Evolutionary conservation across 64 coral and sea anemone species (phyloP), one percentile per base, ranked within the genome.

Genomic region (Stichodactyla mertensii): DNA sequence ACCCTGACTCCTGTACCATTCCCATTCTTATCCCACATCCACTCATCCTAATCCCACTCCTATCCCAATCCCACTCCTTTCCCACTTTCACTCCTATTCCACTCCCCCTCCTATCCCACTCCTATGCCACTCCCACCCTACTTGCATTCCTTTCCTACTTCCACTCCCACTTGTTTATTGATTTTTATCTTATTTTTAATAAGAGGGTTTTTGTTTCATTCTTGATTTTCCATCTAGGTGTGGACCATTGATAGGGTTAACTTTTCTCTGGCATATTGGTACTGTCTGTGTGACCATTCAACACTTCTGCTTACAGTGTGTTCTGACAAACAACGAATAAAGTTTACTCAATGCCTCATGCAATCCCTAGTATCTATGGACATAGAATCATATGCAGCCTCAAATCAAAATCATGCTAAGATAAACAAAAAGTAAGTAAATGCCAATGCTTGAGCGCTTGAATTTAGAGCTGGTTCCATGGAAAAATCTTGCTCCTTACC

Each of bases 181-280:
- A 15, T 61, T 61, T 16, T 61, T 16, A 15, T 13, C 11, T 61
- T 16, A 2, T 24, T 22, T 9, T 22, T 69, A 0, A 20, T 69
- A n/a, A n/a, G 0, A 9, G 14, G 4, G 4, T 58, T 18, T 18
- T 64, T 64, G 16, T 64, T 64, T 64, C 61, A 18, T 15, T 18
- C 16, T 64, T n/a, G 62, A 10, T 51, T 18, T 52, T 78, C 61
- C 18, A 10, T 55, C 1, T 64, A 90, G 89, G 82, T 61, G 16
- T 79, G 83, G 71, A 59, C 89, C 31, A 79, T 90, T 19, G 64
- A 58, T 64, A 26, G 26, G 27, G 23, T 7, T 4, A 90, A 85
- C 18, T 71, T 77, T 79, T 16, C 31, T 10, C 81, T 86, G 36
- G 89, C 89, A 55, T 77, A 78, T 45, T 90, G 89, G 89, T 56